Conservation (phyloP, 2,797 vertebrate species). For the Mormyrops boulengeri region DNA sequence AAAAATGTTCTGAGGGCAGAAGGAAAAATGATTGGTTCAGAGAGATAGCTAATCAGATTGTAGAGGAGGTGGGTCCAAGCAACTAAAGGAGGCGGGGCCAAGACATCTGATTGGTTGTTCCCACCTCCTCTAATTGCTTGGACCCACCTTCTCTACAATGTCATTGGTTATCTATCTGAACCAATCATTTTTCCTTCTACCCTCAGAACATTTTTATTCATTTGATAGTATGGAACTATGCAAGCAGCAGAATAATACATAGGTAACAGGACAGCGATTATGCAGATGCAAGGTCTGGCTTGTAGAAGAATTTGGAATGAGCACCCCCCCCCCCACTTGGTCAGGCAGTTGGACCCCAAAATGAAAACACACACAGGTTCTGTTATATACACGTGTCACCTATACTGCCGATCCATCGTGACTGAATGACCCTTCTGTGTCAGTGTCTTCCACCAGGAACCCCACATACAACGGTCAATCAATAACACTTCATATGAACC, state of each 20-base stretch:
- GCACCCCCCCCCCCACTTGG: background rate
- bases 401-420: background rate
- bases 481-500: background rate
- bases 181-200: background rate
- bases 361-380: background rate
- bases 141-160: background rate
- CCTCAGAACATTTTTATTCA: no score
- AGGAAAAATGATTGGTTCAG: background rate
- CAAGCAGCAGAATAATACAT: background rate
- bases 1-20: background rate
- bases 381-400: background rate
- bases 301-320: background rate
- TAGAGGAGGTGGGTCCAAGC: background rate
- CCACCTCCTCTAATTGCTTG: background rate
- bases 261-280: background rate
- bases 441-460: background rate
- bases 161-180: background rate
- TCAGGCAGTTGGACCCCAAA: background rate
- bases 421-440: background rate
- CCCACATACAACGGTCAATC: background rate
- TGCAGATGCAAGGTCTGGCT: background rate
- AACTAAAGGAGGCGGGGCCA: background rate
- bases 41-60: background rate
- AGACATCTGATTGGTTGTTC: background rate
- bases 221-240: background rate